Evolutionary conservation across 2,797 vertebrate species (phyloP).

Genomic region (Okamejei kenojei): DNA sequence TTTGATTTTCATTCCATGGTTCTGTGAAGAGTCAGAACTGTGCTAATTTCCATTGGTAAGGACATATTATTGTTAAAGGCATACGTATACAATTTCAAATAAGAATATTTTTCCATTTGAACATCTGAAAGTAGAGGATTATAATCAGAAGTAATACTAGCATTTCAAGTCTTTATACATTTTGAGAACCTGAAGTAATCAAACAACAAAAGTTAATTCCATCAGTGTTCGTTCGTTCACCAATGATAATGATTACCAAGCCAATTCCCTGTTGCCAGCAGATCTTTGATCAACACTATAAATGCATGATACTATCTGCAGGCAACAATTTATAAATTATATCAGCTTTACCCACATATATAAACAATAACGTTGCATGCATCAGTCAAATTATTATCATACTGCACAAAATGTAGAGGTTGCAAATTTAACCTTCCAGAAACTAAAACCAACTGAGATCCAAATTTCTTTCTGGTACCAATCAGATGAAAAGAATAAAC

Average conservation of each 20-base stretch:
- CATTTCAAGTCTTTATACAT: neutral
- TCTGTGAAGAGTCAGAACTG: neutral
- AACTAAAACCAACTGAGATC: conserved; percentile 5
- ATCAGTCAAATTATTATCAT: neutral
- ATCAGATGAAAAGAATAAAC: neutral
- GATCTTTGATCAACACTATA: conserved; percentile 10
- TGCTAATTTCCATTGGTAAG: neutral
- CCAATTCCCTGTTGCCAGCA: neutral
- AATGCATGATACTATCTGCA: neutral
- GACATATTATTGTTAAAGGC: neutral
- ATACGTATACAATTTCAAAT: neutral
- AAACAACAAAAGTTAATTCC: neutral
- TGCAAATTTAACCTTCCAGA: neutral
- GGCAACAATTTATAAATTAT: neutral
- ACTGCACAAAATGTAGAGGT: conserved; percentile 6
- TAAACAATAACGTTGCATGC: conserved; percentile 14
- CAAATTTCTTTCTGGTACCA: conserved; percentile 18
- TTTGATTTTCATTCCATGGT: neutral
- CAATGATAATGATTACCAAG: neutral
- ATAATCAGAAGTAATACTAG: neutral
- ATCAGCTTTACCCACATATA: neutral
- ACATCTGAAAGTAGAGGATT: neutral
- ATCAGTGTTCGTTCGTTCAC: neutral
- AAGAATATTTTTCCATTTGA: conserved; percentile 10
- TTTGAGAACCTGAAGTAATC: neutral